Evolutionary conservation across 2,113 vertebrate genomes (phyloP), one percentile per base, ranked within the genome.

Genomic region (Castor canadensis): DNA sequence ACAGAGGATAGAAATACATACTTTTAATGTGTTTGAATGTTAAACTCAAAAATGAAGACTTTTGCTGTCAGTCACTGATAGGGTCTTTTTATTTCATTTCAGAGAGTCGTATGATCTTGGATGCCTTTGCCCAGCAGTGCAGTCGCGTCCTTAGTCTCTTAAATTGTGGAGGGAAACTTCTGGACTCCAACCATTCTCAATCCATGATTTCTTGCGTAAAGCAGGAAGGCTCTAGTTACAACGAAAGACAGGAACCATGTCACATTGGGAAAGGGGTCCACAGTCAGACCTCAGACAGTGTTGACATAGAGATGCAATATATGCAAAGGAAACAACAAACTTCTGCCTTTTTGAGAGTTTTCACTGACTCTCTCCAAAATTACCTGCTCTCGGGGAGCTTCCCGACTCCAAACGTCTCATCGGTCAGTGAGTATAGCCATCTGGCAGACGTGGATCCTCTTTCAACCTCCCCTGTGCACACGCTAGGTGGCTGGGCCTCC

Each of bases 71-170:
- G 49, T 95, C 95, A 95, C 96, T 98, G 96, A 98, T 79, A n/a
- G 79, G 94, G 85, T 98, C 83, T 97, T 97, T 95, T 97, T 64
- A 71, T 98, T 94, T 96, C 56, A 86, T 98, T 97, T 56, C 98
- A 99, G 99, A 99, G 98, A 99, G 99, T 96, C 99, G 99, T 30
- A 99, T 99, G 98, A 99, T 99, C 97, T 97, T 99, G 98, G 99
- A 99, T 97, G 99, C 99, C 97, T 99, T 99, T 97, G 99, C 99
- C 82, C 99, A 99, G 95, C 99, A 99, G 69, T 99, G 99, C 98
- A 99, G 99, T 97, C 98, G 99, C n/a, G 99, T 99, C 89, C 99
- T 99, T 96, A 99, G 98, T 97, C 99, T 99, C 86, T 98, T 99
- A 96, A 99, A 99, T 98, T 99, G 98, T 96, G 99, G 99, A 79